Evolutionary conservation across 1,140 invertebrate species (phyloP), one percentile per base, ranked within the genome.

Genomic region (Tetragonula clypearis): DNA sequence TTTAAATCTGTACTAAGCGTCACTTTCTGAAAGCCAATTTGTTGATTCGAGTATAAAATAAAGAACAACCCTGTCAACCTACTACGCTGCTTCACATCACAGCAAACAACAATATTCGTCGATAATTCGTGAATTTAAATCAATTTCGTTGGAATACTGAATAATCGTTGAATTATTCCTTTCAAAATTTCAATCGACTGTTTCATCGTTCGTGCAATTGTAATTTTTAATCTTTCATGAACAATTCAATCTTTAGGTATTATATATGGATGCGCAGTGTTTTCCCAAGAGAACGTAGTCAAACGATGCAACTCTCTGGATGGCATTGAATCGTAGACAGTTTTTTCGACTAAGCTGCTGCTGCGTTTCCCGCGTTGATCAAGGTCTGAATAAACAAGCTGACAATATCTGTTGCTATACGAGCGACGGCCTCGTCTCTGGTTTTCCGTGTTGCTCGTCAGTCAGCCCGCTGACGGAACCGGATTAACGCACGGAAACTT

Each of bases 391-490:
- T 68, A 75, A 85, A 82, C 49, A 83, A 84, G 78, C 71, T 62
- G 74, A 90, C 82, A 80, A 84, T 90, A 90, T 90, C 88, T 89
- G 86, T 90, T 90, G 88, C 86, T 86, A 23, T 65, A 76, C 76
- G 82, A 87, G 65, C 77, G 41, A 71, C 65, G 71, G 81, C 79
- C 56, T 69, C n/a, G 79, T 81, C 86, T 86, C 76, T 74, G 79
- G 86, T 90, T 90, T 86, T 88, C 23, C 83, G 80, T 78, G 86
- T 82, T 86, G 85, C 75, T 89, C 85, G 81, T 72, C 81, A 82
- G 78, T 77, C 60, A 62, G 60, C 23, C 75, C 49, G 15, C 69
- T 77, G 71, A 58, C 69, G 79, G 76, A 71, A 85, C 76, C 89
- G 83, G 88, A 92, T 91, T 91, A 91, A 77, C 78, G 86, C 83